Conservation (phyloP, 1,140 invertebrate genomes). For the Sycophila sp. region DNA sequence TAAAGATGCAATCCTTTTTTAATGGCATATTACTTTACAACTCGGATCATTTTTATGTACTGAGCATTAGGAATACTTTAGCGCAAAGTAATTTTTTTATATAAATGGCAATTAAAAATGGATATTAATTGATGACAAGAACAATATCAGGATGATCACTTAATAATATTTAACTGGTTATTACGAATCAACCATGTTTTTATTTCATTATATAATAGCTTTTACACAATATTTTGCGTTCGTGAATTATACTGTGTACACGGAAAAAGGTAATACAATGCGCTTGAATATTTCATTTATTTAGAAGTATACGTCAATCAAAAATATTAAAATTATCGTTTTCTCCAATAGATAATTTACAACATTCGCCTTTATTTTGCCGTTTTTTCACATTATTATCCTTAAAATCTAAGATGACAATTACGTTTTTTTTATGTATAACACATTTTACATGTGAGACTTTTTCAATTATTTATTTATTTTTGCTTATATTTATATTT, state of each 20-base stretch:
- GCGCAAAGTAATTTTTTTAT: too few relatives aligned
- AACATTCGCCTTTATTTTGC: slow-evolving; percentile 45
- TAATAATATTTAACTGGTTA: too few relatives aligned
- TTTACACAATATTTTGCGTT: slow-evolving; percentile 52
- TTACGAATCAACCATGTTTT: slow-evolving; percentile 52
- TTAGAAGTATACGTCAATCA: slow-evolving; percentile 51
- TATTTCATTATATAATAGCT: slow-evolving; percentile 55
- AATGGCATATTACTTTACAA: too few relatives aligned
- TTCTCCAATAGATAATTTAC: slow-evolving; percentile 52
- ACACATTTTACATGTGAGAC: slow-evolving; percentile 44
- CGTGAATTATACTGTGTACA: slow-evolving; percentile 52
- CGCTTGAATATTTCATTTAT: slow-evolving; percentile 48
- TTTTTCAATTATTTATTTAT: slow-evolving; percentile 15
- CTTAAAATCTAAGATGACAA: slow-evolving; percentile 49
- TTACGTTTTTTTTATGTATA: slow-evolving; percentile 40
- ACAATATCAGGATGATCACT: too few relatives aligned
- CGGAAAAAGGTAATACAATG: slow-evolving; percentile 54
- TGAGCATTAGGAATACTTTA: too few relatives aligned
- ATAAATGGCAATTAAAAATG: too few relatives aligned
- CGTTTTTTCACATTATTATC: slow-evolving; percentile 36
- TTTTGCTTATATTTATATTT: slow-evolving; percentile 6
- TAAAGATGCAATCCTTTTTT: too few relatives aligned
- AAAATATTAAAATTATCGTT: slow-evolving; percentile 54
- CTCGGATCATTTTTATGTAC: too few relatives aligned
- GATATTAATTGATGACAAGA: too few relatives aligned